A percentile compares a stretch with the other conserved stretches of the same genome.
These are phyloP conservation scores for Sarcophilus harrisii DNA, from an alignment of 2,797 vertebrate species.

Conservation along the genomic window DNA sequence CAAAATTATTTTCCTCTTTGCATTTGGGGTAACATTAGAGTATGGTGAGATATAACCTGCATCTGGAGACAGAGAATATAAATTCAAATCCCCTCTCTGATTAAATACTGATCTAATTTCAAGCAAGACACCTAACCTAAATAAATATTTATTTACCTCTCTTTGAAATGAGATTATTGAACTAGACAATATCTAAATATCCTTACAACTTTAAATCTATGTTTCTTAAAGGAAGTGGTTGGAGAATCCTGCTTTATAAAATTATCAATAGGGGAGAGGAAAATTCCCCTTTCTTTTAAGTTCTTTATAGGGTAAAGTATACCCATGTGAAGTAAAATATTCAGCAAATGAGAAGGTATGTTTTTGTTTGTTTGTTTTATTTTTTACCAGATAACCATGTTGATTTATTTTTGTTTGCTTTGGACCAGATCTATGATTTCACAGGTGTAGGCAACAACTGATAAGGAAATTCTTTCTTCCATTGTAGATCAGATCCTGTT, in stretches of 20 bases:
- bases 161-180: neutral
- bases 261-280: neutral
- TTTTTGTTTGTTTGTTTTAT: neutral
- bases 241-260: no score
- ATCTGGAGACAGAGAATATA: neutral
- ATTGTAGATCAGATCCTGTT: neutral
- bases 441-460: neutral
- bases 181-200: neutral
- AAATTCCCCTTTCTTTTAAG: neutral
- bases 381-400: neutral
- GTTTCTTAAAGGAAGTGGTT: neutral
- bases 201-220: neutral
- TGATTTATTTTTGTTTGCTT: neutral
- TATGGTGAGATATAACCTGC: neutral
- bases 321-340: neutral
- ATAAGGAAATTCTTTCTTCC: neutral
- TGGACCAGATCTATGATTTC: neutral
- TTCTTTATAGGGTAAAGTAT: neutral
- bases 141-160: neutral
- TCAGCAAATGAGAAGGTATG: neutral
- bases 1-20: neutral
- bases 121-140: neutral
- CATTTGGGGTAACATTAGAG: neutral
- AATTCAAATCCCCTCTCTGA: neutral
- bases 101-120: neutral